A percentile compares a stretch with the other conserved stretches of the same genome.
phyloP scores from a whole-genome alignment of 2,113 vertebrate genomes.

The Heloderma charlesbogerti region DNA sequence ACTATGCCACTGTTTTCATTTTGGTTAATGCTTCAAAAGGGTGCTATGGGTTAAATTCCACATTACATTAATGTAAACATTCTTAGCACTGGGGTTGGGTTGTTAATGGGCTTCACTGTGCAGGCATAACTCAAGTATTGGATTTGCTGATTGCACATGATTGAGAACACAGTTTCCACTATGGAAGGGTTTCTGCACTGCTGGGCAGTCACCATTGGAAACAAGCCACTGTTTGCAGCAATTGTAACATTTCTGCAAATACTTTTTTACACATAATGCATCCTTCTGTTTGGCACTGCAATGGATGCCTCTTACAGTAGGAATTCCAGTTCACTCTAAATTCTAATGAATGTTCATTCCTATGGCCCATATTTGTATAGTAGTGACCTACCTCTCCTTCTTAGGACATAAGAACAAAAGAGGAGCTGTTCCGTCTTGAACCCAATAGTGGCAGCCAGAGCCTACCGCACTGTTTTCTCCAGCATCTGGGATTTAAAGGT shows the following conservation, averaged over 20 bases:
- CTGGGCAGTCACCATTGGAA: too few relatives aligned
- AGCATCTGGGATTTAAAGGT: not conserved
- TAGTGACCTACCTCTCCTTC: not conserved
- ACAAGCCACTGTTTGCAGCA: too few relatives aligned
- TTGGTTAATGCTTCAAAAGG: not conserved
- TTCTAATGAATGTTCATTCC: not conserved
- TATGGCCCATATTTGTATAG: not conserved
- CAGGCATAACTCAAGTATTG: too few relatives aligned
- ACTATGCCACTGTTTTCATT: not conserved
- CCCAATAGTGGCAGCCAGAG: too few relatives aligned
- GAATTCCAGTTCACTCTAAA: not conserved
- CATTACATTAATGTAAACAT: too few relatives aligned
- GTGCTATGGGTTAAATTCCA: not conserved
- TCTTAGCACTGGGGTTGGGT: too few relatives aligned
- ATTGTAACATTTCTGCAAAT: not conserved
- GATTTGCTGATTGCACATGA: too few relatives aligned
- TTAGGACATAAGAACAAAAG: not conserved
- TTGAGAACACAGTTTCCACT: too few relatives aligned
- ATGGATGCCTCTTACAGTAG: not conserved
- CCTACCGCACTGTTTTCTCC: not conserved
- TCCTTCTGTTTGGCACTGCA: not conserved
- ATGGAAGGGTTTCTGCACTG: too few relatives aligned
- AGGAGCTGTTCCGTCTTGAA: not conserved
- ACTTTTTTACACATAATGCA: too few relatives aligned
- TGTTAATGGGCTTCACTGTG: too few relatives aligned